A percentile compares a stretch with the other conserved stretches of the same genome.
Evolutionary conservation across 2,888 invertebrate genomes (phyloP).

Genomic region (Aelia acuminata): DNA sequence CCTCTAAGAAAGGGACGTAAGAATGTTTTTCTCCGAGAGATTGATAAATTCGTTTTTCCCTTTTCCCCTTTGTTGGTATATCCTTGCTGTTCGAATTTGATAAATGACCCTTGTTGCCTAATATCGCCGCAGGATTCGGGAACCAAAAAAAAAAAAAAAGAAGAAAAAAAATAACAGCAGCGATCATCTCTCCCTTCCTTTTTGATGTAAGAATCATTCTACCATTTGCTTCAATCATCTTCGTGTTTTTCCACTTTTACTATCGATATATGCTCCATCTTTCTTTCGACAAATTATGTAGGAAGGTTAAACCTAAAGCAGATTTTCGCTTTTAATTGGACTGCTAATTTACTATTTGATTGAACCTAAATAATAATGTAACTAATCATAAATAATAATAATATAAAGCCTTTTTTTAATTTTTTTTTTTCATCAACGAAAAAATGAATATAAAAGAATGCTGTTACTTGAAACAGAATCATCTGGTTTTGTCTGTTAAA

Average conservation of each 20-base stretch:
- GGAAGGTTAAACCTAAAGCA: too few relatives aligned
- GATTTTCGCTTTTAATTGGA: too few relatives aligned
- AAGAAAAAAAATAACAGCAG: not conserved
- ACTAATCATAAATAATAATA: too few relatives aligned
- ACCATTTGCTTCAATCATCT: not conserved
- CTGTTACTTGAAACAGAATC: too few relatives aligned
- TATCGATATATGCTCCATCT: not conserved
- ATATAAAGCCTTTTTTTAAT: too few relatives aligned
- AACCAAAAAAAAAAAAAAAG: not conserved
- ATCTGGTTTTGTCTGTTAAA: too few relatives aligned
- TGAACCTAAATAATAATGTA: too few relatives aligned
- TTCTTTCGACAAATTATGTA: not conserved
- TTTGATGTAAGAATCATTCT: not conserved
- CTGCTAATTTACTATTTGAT: too few relatives aligned
- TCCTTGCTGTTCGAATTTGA: constrained; percentile 10
- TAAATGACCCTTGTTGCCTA: constrained; percentile 23
- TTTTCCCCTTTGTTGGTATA: not conserved
- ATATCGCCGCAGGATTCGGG: constrained; percentile 8
- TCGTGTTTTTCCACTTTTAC: constrained; percentile 3
- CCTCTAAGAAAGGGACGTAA: not conserved
- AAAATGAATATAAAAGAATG: too few relatives aligned
- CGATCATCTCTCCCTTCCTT: not conserved
- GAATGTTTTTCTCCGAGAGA: not conserved
- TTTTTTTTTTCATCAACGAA: too few relatives aligned
- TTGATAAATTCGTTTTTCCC: not conserved